Evolutionary conservation across 2,797 vertebrate genomes (phyloP), one percentile per base, ranked within the genome.

Genomic region (Pipistrellus kuhlii): DNA sequence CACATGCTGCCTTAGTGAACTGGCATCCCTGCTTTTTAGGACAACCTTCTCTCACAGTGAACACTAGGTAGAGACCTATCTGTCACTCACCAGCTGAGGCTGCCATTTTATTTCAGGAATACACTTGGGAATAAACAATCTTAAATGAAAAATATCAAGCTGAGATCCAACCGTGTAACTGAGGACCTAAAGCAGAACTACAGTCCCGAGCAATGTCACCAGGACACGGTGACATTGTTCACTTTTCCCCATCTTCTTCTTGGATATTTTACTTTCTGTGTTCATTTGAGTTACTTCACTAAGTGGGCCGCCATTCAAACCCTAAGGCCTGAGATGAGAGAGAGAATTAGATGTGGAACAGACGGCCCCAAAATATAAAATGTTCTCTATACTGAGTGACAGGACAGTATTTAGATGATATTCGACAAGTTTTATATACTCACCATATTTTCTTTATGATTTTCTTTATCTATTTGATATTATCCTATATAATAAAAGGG

Each of bases 391-490:
- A 38, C 15, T 53, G 18, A 14, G 51, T 72, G 41, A 87, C 2
- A 46, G 30, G 14, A 84, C 23, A 75, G 1, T n/a, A 86, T 78
- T 48, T 27, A 93, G n/a, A 75, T 35, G 68, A 15, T 64, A 72
- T 90, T 46, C 11, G 59, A 8, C 4, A 82, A 59, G 4, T 73
- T 97, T 8, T 80, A 73, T 75, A 21, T 71, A 27, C 10, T 83
- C 11, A 66, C 25, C 21, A n/a, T 2, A 18, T 8, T 30, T 23
- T 23, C 62, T 83, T 51, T 76, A 44, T 13, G 14, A 66, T 14
- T 84, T 83, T 73, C 57, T 72, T 92, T 53, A 85, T 80, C 25
- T 90, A 25, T 71, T 88, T 81, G 38, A 85, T 87, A 59, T 7
- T 38, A 90, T 75, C 59, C 59, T 59, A 59, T 12, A 25, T 30